A percentile compares a stretch with the other conserved stretches of the same genome.
Conservation (phyloP, 2,113 vertebrate species). For the Limanda limanda region DNA sequence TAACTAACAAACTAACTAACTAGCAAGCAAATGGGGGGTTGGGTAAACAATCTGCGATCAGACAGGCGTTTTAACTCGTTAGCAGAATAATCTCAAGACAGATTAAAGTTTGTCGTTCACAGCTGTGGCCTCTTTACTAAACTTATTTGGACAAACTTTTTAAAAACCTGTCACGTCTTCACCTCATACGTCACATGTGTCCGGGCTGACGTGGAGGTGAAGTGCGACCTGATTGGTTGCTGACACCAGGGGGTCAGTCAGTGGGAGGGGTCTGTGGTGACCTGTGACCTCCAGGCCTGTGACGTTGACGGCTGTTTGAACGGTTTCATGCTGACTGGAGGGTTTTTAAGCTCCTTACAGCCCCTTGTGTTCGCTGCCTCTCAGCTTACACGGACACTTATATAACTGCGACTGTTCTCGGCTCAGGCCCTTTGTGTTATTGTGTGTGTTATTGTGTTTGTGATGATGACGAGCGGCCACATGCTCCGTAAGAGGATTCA, state of each 20-base stretch:
- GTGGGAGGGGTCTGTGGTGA: neutral
- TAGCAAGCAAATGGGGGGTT: too few relatives aligned
- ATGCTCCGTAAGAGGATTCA: constrained; percentile 44
- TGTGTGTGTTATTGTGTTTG: neutral
- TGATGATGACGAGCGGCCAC: constrained; percentile 19
- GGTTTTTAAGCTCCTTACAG: constrained; percentile 8
- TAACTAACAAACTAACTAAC: too few relatives aligned
- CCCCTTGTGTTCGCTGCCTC: neutral
- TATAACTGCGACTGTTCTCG: constrained; percentile 4
- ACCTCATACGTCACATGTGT: neutral
- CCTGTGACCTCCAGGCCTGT: neutral
- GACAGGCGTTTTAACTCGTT: too few relatives aligned
- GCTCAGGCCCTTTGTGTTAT: neutral
- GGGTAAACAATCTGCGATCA: too few relatives aligned
- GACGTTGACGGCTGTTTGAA: neutral
- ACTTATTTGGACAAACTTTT: too few relatives aligned
- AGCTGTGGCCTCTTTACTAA: too few relatives aligned
- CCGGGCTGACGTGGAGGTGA: neutral
- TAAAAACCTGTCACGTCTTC: too few relatives aligned
- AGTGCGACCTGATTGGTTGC: neutral
- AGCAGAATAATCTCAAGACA: too few relatives aligned
- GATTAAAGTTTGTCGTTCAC: too few relatives aligned
- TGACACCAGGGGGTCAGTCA: neutral
- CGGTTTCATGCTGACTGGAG: constrained; percentile 21
- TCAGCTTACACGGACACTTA: neutral